Conservation (phyloP, 1,140 invertebrate species). For the Tetramorium alpestre region DNA sequence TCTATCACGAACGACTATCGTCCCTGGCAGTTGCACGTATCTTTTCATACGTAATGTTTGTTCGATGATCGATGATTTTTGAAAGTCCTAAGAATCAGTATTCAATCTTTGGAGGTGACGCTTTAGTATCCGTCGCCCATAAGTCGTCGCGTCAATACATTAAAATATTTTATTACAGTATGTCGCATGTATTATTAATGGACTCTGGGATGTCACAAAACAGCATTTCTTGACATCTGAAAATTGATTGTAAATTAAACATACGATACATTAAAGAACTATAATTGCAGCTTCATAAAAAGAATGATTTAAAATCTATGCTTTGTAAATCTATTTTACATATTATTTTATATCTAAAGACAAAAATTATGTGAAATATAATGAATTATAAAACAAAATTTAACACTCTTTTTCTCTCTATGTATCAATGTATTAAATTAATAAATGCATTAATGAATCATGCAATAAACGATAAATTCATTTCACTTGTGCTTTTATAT, state of each 20-base stretch:
- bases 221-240: background rate
- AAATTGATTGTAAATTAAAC: background rate
- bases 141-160: background rate
- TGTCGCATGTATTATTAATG: background rate
- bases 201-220: background rate
- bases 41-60: background rate
- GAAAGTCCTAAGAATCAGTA: background rate
- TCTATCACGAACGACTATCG: background rate
- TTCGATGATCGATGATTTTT: background rate
- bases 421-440: background rate
- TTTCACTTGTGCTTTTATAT: background rate
- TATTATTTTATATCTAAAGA: background rate
- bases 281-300: background rate
- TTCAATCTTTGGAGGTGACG: background rate
- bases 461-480: background rate
- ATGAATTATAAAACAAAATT: background rate
- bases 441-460: background rate
- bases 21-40: background rate
- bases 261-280: background rate
- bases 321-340: background rate
- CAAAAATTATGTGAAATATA: background rate
- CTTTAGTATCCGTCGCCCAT: background rate
- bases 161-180: background rate
- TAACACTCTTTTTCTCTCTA: background rate
- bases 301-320: background rate